These are phyloP conservation scores for Dolichomitus sp. DNA, from an alignment of 2,888 invertebrate species.

Conservation along the genomic window DNA sequence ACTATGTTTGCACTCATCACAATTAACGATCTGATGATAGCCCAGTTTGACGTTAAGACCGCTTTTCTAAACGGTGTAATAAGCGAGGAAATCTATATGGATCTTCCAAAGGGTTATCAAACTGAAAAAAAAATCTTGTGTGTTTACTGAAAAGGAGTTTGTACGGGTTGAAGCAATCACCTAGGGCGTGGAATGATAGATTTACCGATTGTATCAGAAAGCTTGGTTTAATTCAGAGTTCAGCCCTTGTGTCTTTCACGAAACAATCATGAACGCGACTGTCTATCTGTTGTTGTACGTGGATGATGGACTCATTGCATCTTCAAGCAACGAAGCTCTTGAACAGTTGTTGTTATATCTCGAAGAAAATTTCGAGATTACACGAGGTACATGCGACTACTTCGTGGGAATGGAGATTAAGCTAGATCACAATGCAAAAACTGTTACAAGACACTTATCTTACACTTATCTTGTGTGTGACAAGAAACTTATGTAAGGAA, in stretches of 20 bases:
- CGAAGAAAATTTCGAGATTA: slow-evolving; percentile 12
- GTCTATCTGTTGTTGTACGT: slow-evolving; percentile 16
- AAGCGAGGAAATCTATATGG: slow-evolving; percentile 35
- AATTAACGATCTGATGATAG: slow-evolving; percentile 5
- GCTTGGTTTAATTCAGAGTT: neutral
- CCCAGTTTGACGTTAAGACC: slow-evolving; percentile 28
- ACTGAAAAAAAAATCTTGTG: slow-evolving; percentile 3
- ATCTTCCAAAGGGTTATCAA: slow-evolving; percentile 21
- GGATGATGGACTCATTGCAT: slow-evolving; percentile 1
- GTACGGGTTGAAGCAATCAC: neutral
- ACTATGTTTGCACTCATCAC: neutral
- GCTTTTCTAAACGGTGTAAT: slow-evolving; percentile 26
- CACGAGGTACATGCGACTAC: neutral
- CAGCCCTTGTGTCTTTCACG: slow-evolving; percentile 5
- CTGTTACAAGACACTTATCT: too few species aligned
- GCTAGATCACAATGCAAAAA: slow-evolving; percentile 15
- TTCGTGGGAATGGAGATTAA: slow-evolving; percentile 29
- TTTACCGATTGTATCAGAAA: slow-evolving; percentile 4
- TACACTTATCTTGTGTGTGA: too few species aligned
- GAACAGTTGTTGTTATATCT: neutral
- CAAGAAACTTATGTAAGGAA: slow-evolving; percentile 50
- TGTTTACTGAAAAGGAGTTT: slow-evolving; percentile 17
- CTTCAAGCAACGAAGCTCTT: neutral
- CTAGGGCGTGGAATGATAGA: slow-evolving; percentile 23
- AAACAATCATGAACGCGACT: neutral